phyloP scores from a whole-genome alignment of 2,888 invertebrate genomes.

The Alitta virens region DNA sequence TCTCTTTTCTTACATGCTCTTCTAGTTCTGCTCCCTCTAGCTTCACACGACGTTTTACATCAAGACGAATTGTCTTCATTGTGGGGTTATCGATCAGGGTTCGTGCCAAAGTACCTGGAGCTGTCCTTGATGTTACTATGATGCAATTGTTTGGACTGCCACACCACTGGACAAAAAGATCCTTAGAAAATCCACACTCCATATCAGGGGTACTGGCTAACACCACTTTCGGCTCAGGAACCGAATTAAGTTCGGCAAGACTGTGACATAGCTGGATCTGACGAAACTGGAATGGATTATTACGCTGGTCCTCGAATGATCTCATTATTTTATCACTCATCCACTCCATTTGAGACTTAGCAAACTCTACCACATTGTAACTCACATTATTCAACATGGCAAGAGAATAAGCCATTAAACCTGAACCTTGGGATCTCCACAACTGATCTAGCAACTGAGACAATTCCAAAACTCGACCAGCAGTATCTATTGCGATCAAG shows the following conservation, averaged over 20 bases:
- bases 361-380: slow-evolving; percentile 97
- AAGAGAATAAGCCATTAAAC: slow-evolving; percentile 88
- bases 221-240: slow-evolving; percentile 90
- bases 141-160: slow-evolving; percentile 88
- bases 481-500: slow-evolving; percentile 92
- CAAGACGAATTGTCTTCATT: slow-evolving; percentile 55
- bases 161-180: slow-evolving; percentile 93
- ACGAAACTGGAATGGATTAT: slow-evolving; percentile 91
- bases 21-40: slow-evolving; percentile 64
- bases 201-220: slow-evolving; percentile 92
- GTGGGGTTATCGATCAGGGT: slow-evolving; percentile 60
- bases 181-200: slow-evolving; percentile 91
- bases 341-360: slow-evolving; percentile 99
- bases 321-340: slow-evolving; percentile 98
- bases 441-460: slow-evolving; percentile 79
- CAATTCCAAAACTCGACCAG: slow-evolving; percentile 91
- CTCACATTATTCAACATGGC: slow-evolving; percentile 93
- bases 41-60: slow-evolving; percentile 59
- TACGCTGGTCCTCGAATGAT: slow-evolving; percentile 56
- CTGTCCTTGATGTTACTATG: slow-evolving; percentile 78
- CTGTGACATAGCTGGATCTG: slow-evolving; percentile 93
- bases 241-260: slow-evolving; percentile 76
- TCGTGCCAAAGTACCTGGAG: slow-evolving; percentile 63
- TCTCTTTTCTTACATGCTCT: slow-evolving; percentile 57
- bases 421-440: slow-evolving; percentile 71